Evolutionary conservation across 2,888 invertebrate species (phyloP), one percentile per base, ranked within the genome.

Genomic region (Drosophila borborema): DNA sequence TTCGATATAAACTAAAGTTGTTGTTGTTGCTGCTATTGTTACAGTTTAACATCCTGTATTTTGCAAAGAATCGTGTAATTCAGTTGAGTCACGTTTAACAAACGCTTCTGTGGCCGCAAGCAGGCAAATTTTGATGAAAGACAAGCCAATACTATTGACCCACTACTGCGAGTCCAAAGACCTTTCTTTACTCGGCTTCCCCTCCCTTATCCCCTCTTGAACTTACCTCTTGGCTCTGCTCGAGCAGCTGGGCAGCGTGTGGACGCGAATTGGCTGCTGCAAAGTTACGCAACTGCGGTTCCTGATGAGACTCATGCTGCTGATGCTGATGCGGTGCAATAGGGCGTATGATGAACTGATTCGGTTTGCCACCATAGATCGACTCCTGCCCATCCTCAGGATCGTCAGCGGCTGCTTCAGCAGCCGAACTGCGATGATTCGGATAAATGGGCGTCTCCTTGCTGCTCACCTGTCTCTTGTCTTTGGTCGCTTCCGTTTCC

Each of bases 141-240:
- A 53, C 45, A 64, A 64, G 49, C 69, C 49, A 48, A 76, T 63
- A 31, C 40, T 74, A 31, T 43, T 74, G 72, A 75, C 72, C 77
- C 73, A 41, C 23, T 51, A 23, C 58, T 20, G 18, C 18, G 16
- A 53, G 3, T 12, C n/a, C 40, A 31, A 10, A 23, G 18, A 56
- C 23, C 61, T 43, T 48, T 34, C 8, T 40, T 20, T 9, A 28
- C 28, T 28, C 6, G 28, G 28, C 28, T 28, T 1, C 1, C 40
- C 14, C 10, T 31, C 12, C 1, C 14, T 3, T 28, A 6, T 5
- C 18, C 12, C 34, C 49, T 1, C n/a, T 12, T 51, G 18, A 18
- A 34, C 91, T 91, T 76, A 92, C 92, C 92, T 92, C 92, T 74
- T 92, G 92, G 74, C 92, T 92, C 73, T 92, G 92, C 73, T 92